Evolutionary conservation across 2,888 invertebrate species (phyloP).

Genomic region (Amphipyra tragopoginis): DNA sequence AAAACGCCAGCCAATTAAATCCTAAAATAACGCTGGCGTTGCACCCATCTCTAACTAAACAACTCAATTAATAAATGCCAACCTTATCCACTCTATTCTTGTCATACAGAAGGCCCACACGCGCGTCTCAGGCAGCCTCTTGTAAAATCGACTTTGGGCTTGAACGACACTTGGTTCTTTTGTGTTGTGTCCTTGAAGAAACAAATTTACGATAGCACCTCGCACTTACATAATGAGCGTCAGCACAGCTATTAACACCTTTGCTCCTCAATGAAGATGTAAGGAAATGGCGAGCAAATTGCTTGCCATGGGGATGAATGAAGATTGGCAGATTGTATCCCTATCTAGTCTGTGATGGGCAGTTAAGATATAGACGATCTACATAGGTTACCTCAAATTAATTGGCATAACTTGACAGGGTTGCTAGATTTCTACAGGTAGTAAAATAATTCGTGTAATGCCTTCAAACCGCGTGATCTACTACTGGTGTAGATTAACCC

Average conservation of each 20-base stretch:
- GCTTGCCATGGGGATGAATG: neutral
- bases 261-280: constrained; percentile 81
- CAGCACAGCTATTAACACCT: constrained; percentile 87
- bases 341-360: too few relatives aligned
- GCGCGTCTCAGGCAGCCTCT: constrained; percentile 85
- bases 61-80: neutral
- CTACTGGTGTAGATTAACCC: too few relatives aligned
- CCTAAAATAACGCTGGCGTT: neutral
- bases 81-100: constrained; percentile 67
- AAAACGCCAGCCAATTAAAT: too few relatives aligned
- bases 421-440: too few relatives aligned
- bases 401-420: too few relatives aligned
- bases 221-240: constrained; percentile 79
- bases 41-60: neutral
- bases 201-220: constrained; percentile 86
- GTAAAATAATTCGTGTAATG: too few relatives aligned
- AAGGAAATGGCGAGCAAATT: constrained; percentile 13
- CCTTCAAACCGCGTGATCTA: too few relatives aligned
- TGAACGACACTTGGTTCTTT: constrained; percentile 84
- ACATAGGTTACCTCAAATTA: too few relatives aligned
- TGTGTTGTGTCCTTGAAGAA: constrained; percentile 83
- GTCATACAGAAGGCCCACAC: constrained; percentile 79
- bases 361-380: too few relatives aligned
- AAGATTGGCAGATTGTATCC: too few relatives aligned
- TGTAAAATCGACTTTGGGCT: constrained; percentile 87